Base-by-base conservation (phyloP, 2,888 invertebrate genomes). In the Marronus borbonicus region DNA sequence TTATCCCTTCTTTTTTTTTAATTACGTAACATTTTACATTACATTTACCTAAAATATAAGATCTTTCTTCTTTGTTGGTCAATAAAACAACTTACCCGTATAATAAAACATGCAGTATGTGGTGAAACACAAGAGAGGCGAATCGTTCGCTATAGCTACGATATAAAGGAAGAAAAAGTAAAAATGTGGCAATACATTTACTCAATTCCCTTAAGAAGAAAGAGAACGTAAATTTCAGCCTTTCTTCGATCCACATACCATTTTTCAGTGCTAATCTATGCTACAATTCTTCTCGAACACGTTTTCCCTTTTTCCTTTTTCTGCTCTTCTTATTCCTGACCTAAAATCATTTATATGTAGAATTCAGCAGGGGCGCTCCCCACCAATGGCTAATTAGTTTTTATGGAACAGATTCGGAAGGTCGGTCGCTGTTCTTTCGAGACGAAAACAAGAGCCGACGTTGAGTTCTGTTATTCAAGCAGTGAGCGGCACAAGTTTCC, bases 301-400 rank as follows among this genome's bases (percentile, higher is more conserved):
- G 64, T 64, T 64, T 62, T 36, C 64, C 64, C 44, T 66, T 66
- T 49, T 66, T 44, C 44, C 14, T 66, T 44, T 24, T 49, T 24
- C 44, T 17, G 14, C 17, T 20, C 39, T 44, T 24, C 44, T 44
- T 44, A 66, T 66, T 8, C 24, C 2, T 8, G 28, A 8, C 31
- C 28, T 62, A 62, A 62, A 62, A 28, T 36, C 62, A 14, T 62
- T 62, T 28, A 39, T 44, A 39, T 44, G 65, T 28, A 28, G 68
- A 68, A 68, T 68, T n/a, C 3, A 2, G 4, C 50, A 68, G 24
- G 49, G 10, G 3, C 50, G 68, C 28, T 12, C 44, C 3, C 10
- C 8, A 14, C 68, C 24, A 50, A 68, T 68, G 24, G 50, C 49
- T 60, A 72, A 72, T 72, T 72, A 58, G 39, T 49, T 50, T 68